Evolutionary conservation across 1,140 invertebrate species (phyloP).

Genomic region (Potamilus streckersoni): DNA sequence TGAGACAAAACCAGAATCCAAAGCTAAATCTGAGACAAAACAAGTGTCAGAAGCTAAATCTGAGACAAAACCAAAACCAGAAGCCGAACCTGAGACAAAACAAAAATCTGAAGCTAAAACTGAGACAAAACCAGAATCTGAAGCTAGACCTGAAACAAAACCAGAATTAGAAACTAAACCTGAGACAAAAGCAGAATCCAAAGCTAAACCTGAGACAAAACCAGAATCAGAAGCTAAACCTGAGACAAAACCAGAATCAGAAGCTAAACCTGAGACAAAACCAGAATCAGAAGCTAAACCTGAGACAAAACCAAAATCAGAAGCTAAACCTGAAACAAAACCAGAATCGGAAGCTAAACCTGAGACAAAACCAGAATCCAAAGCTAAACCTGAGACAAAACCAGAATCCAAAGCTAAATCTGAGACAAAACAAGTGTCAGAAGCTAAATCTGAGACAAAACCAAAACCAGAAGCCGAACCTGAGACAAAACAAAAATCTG

Average conservation of each 20-base stretch:
- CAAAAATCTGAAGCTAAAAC: neutral
- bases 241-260: neutral
- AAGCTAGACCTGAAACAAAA: neutral
- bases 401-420: too few species aligned
- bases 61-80: neutral
- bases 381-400: neutral
- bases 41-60: neutral
- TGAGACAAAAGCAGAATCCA: neutral
- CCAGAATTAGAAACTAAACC: neutral
- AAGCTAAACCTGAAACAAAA: neutral
- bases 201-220: neutral
- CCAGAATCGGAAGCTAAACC: neutral
- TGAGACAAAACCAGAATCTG: neutral
- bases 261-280: neutral
- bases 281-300: neutral
- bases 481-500: neutral
- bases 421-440: too few species aligned
- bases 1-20: neutral
- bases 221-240: neutral
- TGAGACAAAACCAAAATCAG: neutral
- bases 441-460: neutral
- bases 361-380: neutral
- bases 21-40: too few species aligned
- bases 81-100: neutral
- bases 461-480: neutral